Conservation (phyloP, 2,888 invertebrate genomes). For the Drosophila mayaguana region DNA sequence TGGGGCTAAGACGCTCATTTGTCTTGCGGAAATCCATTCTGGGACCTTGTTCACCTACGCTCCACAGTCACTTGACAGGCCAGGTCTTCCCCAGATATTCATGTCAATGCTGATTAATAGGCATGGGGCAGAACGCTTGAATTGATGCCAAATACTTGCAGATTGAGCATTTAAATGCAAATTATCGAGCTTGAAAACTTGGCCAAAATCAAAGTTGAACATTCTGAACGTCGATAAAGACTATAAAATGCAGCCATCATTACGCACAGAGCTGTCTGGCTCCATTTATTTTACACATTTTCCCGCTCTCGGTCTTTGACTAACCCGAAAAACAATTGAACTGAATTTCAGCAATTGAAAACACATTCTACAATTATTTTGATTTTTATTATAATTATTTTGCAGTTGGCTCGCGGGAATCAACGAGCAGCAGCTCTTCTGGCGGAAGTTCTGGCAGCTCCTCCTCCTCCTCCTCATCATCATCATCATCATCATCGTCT, state of each 20-base stretch:
- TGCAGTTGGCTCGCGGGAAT: constrained; percentile 84
- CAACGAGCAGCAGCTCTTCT: constrained; percentile 60
- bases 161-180: constrained; percentile 43
- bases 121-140: background rate
- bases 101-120: constrained; percentile 66
- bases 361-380: constrained; percentile 15
- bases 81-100: constrained; percentile 11
- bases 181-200: constrained; percentile 29
- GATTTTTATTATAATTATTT: constrained; percentile 48
- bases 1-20: constrained; percentile 64
- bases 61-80: constrained; percentile 29
- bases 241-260: constrained; percentile 48
- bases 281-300: constrained; percentile 24
- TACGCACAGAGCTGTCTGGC: constrained; percentile 38
- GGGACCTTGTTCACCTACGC: constrained; percentile 60
- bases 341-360: constrained; percentile 37
- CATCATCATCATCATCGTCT: constrained; percentile 76
- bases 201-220: constrained; percentile 20
- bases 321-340: constrained; percentile 34
- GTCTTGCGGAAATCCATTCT: constrained; percentile 52
- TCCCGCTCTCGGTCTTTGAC: background rate
- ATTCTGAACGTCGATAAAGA: constrained; percentile 17
- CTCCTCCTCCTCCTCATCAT: constrained; percentile 62
- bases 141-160: constrained; percentile 15
- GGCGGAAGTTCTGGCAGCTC: constrained; percentile 55